phyloP scores from a whole-genome alignment of 35 echinoderm and acorn worm genomes.

The Strongylocentrotus purpuratus region DNA sequence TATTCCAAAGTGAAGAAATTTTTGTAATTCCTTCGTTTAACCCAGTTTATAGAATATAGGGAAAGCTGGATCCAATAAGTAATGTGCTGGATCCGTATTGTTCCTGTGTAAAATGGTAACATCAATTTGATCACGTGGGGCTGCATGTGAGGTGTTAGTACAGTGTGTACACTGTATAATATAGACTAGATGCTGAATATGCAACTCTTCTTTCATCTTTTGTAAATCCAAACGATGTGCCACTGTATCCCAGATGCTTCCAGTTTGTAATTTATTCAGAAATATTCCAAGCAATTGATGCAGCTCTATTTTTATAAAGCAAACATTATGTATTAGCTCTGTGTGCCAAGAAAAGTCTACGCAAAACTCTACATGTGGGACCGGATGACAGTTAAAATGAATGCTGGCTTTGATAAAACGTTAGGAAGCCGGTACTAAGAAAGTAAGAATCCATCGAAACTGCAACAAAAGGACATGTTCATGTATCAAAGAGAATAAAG shows the following conservation, averaged over 20 bases:
- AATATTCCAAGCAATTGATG: not conserved
- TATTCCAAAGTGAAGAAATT: not conserved
- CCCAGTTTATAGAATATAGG: too few relatives aligned
- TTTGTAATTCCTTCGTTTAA: too few relatives aligned
- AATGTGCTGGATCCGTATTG: too few relatives aligned
- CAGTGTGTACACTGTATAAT: not conserved
- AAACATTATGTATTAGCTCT: not conserved
- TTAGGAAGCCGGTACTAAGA: too few relatives aligned
- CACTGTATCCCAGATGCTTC: not conserved
- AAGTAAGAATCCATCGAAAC: not conserved
- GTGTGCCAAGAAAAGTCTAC: not conserved
- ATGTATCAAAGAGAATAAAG: not conserved
- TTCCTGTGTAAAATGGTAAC: not conserved
- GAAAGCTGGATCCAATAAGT: too few relatives aligned
- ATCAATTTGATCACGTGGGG: not conserved
- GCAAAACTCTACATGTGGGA: not conserved
- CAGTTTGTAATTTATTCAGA: not conserved
- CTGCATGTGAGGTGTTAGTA: not conserved
- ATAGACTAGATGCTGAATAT: not conserved
- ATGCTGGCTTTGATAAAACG: too few relatives aligned
- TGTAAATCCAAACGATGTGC: not conserved
- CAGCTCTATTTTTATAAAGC: not conserved
- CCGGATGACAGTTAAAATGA: not conserved
- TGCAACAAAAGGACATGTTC: not conserved
- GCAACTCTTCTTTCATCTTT: conserved; percentile 2